phyloP scores from a whole-genome alignment of 2,113 vertebrate species.

The Australoheros scitulus region DNA sequence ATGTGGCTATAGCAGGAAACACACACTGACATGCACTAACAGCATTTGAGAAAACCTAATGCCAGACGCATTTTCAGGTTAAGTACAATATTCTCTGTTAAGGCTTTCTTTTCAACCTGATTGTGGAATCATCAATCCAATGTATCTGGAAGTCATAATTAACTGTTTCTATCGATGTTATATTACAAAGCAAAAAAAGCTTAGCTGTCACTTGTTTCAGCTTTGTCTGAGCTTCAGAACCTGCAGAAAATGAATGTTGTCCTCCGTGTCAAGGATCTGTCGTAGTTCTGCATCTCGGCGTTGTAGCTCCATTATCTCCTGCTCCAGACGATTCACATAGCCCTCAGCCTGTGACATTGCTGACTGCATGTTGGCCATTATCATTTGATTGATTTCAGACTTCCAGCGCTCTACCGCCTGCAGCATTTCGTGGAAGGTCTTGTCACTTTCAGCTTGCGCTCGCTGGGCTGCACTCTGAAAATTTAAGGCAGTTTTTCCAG shows the following conservation, averaged over 20 bases:
- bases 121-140: no score
- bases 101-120: no score
- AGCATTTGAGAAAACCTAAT: no score
- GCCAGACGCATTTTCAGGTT: no score
- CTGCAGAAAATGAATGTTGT: constrained; percentile 84
- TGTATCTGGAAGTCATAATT: not conserved
- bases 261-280: constrained; percentile 81
- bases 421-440: constrained; percentile 82
- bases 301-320: constrained; percentile 81
- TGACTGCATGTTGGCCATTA: constrained; percentile 78
- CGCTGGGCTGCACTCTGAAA: constrained; percentile 75
- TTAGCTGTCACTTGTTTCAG: not conserved
- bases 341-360: constrained; percentile 80
- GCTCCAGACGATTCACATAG: constrained; percentile 79
- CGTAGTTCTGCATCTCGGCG: constrained; percentile 75
- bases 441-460: constrained; percentile 78
- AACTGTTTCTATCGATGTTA: not conserved
- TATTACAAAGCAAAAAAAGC: not conserved
- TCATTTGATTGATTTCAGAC: constrained; percentile 79
- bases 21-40: no score
- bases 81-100: no score
- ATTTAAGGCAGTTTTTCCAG: not conserved
- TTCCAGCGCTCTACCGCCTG: constrained; percentile 82
- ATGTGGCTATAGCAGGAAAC: no score
- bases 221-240: constrained; percentile 41